These are phyloP conservation scores for Celastrina argiolus DNA, from an alignment of 2,888 invertebrate genomes.

Conservation along the genomic window DNA sequence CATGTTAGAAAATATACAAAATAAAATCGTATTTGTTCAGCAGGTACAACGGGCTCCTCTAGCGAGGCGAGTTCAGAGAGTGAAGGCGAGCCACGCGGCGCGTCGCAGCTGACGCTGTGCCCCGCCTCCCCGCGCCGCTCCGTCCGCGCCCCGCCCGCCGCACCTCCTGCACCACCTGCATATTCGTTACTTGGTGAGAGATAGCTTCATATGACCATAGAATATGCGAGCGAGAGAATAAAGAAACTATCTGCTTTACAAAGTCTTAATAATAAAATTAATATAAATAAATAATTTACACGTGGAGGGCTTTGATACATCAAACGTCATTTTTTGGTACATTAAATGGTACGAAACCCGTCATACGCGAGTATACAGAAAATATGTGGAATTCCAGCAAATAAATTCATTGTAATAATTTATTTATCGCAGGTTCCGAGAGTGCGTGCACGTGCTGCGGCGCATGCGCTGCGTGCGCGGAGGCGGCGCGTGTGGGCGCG, in stretches of 20 bases:
- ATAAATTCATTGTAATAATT: not conserved
- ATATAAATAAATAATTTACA: no score
- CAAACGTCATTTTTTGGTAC: no score
- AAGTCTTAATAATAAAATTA: no score
- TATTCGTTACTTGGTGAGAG: not conserved
- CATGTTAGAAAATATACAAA: no score
- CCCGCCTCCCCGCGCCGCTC: slow-evolving; percentile 55
- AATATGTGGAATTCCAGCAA: not conserved
- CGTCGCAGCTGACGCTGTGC: slow-evolving; percentile 64
- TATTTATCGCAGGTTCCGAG: not conserved
- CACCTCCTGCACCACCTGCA: slow-evolving; percentile 12
- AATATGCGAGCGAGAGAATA: no score
- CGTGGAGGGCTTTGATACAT: no score
- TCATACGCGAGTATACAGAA: no score
- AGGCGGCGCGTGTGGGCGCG: slow-evolving; percentile 33
- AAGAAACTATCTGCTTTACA: no score
- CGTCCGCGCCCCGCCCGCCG: slow-evolving; percentile 38
- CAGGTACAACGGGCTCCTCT: slow-evolving; percentile 51
- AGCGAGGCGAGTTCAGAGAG: slow-evolving; percentile 64
- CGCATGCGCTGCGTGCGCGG: slow-evolving; percentile 38
- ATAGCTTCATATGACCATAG: not conserved
- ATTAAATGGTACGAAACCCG: no score
- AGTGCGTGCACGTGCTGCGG: slow-evolving; percentile 24
- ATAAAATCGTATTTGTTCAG: not conserved
- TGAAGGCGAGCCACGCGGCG: slow-evolving; percentile 53